Percentiles rank a stretch among this genome's conserved stretches.
These are phyloP conservation scores for Pantelozetes paolii DNA, from an alignment of 2,888 invertebrate species.

Conservation along the genomic window DNA sequence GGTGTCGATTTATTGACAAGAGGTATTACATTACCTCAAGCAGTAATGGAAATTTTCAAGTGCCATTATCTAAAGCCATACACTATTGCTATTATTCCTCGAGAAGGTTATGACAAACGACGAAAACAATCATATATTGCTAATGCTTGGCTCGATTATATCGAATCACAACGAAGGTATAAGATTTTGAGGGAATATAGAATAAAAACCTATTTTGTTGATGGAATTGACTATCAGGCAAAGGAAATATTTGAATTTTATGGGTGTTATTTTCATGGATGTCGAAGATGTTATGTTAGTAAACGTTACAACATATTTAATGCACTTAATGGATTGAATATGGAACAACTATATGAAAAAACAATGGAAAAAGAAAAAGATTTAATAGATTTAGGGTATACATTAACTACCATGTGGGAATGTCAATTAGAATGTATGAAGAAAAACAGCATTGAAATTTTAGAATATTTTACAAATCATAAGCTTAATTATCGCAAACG, in stretches of 20 bases:
- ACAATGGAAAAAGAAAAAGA: conserved; percentile 42
- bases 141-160: conserved; percentile 45
- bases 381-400: conserved; percentile 43
- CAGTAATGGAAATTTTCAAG: conserved; percentile 44
- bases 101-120: conserved; percentile 42
- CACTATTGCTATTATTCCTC: conserved; percentile 44
- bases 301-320: not conserved
- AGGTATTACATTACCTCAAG: conserved; percentile 45
- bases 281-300: conserved; percentile 43
- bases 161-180: conserved; percentile 28
- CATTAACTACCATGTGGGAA: conserved; percentile 47
- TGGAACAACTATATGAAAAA: conserved; percentile 40
- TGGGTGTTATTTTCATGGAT: conserved; percentile 48
- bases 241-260: conserved; percentile 45
- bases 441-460: conserved; percentile 42
- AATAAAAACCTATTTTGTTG: conserved; percentile 43
- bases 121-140: conserved; percentile 41
- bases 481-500: not conserved
- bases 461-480: conserved; percentile 40
- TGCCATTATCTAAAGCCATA: conserved; percentile 32
- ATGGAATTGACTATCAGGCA: conserved; percentile 42
- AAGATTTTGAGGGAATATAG: conserved; percentile 43
- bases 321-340: conserved; percentile 32
- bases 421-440: conserved; percentile 46
- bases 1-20: conserved; percentile 44